A percentile compares a stretch with the other conserved stretches of the same genome.
phyloP scores from a whole-genome alignment of 1,140 invertebrate genomes.

The Bathynomus jamesi region DNA sequence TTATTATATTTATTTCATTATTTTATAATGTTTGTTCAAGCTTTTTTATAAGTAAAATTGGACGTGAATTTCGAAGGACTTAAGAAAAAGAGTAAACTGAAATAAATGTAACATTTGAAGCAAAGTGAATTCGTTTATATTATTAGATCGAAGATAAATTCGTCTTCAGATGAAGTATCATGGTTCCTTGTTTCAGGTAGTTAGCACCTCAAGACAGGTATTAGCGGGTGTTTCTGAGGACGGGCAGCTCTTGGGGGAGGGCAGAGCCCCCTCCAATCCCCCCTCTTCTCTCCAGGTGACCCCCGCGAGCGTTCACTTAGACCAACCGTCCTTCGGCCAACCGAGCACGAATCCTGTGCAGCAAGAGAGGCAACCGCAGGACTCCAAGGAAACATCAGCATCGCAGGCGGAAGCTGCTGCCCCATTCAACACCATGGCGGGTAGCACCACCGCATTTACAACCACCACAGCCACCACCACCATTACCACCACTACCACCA shows the following conservation, averaged over 20 bases:
- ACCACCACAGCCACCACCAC: constrained; percentile 18
- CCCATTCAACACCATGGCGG: constrained; percentile 1
- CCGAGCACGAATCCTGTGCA: neutral
- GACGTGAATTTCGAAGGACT: no score
- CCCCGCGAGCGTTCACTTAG: constrained; percentile 7
- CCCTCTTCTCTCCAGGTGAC: constrained; percentile 26
- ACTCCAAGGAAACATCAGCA: constrained; percentile 17
- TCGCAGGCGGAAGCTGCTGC: constrained; percentile 5
- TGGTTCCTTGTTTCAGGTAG: constrained; percentile 33
- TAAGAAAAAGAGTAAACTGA: no score
- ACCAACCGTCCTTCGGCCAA: neutral
- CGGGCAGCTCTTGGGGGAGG: constrained; percentile 19
- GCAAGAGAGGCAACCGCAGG: neutral
- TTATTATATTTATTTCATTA: no score
- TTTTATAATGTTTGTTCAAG: no score
- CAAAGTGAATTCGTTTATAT: no score
- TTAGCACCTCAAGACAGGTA: constrained; percentile 35
- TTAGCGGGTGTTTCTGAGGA: constrained; percentile 21
- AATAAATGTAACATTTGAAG: no score
- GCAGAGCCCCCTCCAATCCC: neutral
- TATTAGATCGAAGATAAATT: no score
- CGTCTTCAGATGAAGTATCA: constrained; percentile 28
- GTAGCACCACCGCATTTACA: constrained; percentile 6
- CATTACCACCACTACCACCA: no score
- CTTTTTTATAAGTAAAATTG: no score